Evolutionary conservation across 2,888 invertebrate genomes (phyloP), one percentile per base, ranked within the genome.

Genomic region (Lepidochrysops patricia): DNA sequence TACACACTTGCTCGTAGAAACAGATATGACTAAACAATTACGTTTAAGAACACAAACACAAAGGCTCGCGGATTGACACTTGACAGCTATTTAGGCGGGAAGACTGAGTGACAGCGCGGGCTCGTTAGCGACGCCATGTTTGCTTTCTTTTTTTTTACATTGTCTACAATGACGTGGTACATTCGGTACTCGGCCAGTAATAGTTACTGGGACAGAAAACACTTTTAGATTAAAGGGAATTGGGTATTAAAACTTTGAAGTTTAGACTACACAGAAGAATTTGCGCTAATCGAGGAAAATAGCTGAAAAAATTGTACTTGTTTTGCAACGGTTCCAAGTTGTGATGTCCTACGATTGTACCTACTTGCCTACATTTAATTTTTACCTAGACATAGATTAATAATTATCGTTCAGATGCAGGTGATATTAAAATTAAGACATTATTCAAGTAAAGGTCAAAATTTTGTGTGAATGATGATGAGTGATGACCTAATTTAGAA

Each of bases 71-170:
- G 72, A 75, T 76, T 83, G 81, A 82, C 80, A 78, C 74, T 76
- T 84, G 85, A 85, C 85, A 84, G 80, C 71, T 78, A 78, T 84
- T 84, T 83, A 81, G 80, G 84, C 82, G 82, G 81, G 80, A 80
- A 79, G 71, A 64, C 64, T 58, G 68, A 73, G 71, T 77, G 80
- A 79, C 81, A 78, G 80, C 74, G 66, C 34, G 72, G 72, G 69
- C 81, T 83, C 75, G 79, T 83, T 81, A 80, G 73, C 73, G 77
- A 68, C 77, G 82, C 83, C 81, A 84, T 81, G 74, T 78, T 77
- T 72, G 67, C 72, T 74, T 74, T 72, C 66, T 64, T 63, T 65
- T 71, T 68, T 67, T 68, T 71, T 63, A 61, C 62, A 63, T 61
- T 63, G 62, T 64, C 60, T 64, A 60, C 49, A 48, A 59, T 59